Evolutionary conservation across 1,140 invertebrate species (phyloP).

Genomic region (Drosophila athabasca): DNA sequence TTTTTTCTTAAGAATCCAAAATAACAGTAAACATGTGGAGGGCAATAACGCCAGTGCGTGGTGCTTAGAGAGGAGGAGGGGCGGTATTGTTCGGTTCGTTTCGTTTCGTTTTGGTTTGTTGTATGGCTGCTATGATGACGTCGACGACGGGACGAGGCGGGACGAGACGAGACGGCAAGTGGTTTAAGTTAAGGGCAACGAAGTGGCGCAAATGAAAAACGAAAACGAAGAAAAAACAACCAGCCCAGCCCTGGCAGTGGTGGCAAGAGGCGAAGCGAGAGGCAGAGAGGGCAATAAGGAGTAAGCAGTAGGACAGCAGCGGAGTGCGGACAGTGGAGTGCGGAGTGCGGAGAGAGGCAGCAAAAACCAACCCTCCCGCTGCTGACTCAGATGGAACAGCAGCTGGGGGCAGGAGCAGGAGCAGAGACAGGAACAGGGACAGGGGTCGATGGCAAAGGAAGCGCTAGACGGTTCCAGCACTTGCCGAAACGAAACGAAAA

Average conservation of each 20-base stretch:
- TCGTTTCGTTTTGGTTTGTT: constrained; percentile 41
- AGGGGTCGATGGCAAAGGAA: too few relatives aligned
- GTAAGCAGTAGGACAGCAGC: background rate
- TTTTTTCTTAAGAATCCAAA: background rate
- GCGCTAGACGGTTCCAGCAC: too few relatives aligned
- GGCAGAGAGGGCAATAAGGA: constrained; percentile 1
- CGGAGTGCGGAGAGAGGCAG: constrained; percentile 31
- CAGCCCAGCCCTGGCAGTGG: background rate
- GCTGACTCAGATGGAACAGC: constrained; percentile 66
- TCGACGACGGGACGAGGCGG: constrained; percentile 21
- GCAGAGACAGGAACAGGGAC: too few relatives aligned
- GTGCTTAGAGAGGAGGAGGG: background rate
- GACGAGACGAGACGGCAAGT: constrained; percentile 45
- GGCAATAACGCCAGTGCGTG: constrained; percentile 36
- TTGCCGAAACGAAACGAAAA: background rate
- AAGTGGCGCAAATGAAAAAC: background rate
- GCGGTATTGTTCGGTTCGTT: constrained; percentile 9
- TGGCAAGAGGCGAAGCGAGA: background rate
- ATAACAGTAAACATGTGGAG: constrained; percentile 25
- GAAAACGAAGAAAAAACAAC: too few relatives aligned
- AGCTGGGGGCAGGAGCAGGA: background rate
- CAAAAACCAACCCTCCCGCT: constrained; percentile 66
- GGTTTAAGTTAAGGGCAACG: constrained; percentile 69
- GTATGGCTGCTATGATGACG: constrained; percentile 71
- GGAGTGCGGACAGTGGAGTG: constrained; percentile 1